These are phyloP conservation scores for Riptortus pedestris DNA, from an alignment of 1,140 invertebrate species.

Conservation along the genomic window DNA sequence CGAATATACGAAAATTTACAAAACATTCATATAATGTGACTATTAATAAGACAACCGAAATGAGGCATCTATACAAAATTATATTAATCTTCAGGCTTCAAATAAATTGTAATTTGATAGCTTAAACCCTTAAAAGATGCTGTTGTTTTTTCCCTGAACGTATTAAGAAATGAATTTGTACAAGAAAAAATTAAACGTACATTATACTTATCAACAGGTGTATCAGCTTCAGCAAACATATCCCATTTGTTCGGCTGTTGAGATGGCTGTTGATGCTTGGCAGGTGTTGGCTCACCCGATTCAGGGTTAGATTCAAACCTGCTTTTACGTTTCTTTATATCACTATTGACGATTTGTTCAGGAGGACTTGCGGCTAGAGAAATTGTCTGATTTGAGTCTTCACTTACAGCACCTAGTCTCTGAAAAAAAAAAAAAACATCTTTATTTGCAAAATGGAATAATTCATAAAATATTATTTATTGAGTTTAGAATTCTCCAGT, in stretches of 20 bases:
- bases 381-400: slow-evolving; percentile 44
- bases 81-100: too few species aligned
- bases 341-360: slow-evolving; percentile 26
- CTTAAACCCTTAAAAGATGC: too few species aligned
- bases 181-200: slow-evolving; percentile 46
- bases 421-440: slow-evolving; percentile 34
- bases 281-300: slow-evolving; percentile 29
- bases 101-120: too few species aligned
- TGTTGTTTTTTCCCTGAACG: too few species aligned
- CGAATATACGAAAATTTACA: too few species aligned
- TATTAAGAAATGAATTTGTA: too few species aligned
- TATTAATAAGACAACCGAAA: too few species aligned
- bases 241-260: slow-evolving; percentile 58
- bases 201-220: slow-evolving; percentile 69
- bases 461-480: too few species aligned
- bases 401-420: slow-evolving; percentile 49
- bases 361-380: slow-evolving; percentile 32
- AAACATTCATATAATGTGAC: too few species aligned
- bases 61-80: too few species aligned
- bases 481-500: too few species aligned
- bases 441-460: too few species aligned
- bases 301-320: slow-evolving; percentile 34
- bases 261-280: slow-evolving; percentile 19
- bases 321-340: slow-evolving; percentile 27
- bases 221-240: slow-evolving; percentile 83